Evolutionary conservation across 2,797 vertebrate genomes (phyloP), one percentile per base, ranked within the genome.

Genomic region (Gadopsis bispinosus): DNA sequence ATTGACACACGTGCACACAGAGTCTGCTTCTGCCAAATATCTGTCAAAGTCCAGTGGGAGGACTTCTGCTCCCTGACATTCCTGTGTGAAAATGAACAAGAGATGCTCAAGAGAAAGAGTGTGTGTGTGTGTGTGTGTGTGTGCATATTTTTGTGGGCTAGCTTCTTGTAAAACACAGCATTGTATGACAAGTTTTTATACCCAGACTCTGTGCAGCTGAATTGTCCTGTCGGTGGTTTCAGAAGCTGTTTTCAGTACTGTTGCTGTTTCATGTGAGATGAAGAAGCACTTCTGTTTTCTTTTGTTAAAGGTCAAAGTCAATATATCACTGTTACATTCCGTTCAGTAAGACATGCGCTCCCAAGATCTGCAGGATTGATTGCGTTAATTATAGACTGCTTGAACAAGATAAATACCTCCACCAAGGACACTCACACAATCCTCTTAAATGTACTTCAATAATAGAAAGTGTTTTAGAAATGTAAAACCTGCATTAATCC

Each of bases 31-130:
- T 87, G 79, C 71, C 88, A 87, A 77, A 66, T 69, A 59, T 22
- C 45, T 80, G 89, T 86, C 87, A 81, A 77, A 88, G 83, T 80
- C 47, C 82, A 81, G 77, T 63, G 65, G 68, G 78, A 66, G 61
- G 82, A 88, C 88, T 84, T 80, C 39, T 84, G 82, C 81, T 81
- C 48, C 14, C 66, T 82, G 55, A 73, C 83, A 75, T 91, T 89
- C 86, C 73, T 83, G 73, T 83, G 88, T 87, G 86, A 91, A 89
- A 89, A 81, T 77, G 65, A 61, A 80, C 68, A 29, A 1, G 70
- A 47, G 47, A 69, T 48, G 54, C 37, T 48, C 22, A 62, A 60
- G 62, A 68, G 31, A 59, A 48, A 12, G 20, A 16, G 54, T 29
- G 31, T 55, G 59, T 43, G 16, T 56, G 39, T 50, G 26, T 54